Evolutionary conservation across 2,888 invertebrate genomes (phyloP).

Genomic region (Anoplius nigerrimus): DNA sequence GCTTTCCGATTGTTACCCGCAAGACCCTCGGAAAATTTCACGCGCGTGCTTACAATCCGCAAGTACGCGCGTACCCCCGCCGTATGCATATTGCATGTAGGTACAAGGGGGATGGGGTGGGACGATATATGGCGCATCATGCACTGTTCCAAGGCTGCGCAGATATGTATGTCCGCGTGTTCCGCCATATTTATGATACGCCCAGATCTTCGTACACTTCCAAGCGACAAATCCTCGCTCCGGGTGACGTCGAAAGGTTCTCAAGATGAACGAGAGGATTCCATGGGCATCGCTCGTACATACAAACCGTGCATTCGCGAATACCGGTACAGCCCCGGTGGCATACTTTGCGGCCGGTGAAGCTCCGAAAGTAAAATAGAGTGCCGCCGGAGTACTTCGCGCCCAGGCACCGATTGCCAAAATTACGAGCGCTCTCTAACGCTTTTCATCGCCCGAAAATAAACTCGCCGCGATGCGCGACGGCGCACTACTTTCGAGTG

Average conservation of each 20-base stretch:
- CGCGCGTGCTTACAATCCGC: no score
- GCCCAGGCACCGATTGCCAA: constrained; percentile 11
- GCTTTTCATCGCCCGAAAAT: no score
- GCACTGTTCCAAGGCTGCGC: no score
- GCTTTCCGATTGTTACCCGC: no score
- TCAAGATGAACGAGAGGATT: constrained; percentile 32
- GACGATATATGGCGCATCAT: no score
- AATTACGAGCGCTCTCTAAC: constrained; percentile 10
- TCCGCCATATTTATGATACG: neutral
- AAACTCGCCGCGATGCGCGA: no score
- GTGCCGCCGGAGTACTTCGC: constrained; percentile 3
- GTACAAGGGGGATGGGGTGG: no score
- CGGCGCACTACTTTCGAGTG: no score
- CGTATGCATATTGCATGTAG: no score
- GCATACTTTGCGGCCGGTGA: neutral
- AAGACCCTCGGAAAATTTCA: no score
- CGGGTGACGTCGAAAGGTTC: constrained; percentile 34
- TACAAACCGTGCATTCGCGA: constrained; percentile 17
- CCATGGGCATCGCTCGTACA: constrained; percentile 23
- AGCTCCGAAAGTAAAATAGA: neutral
- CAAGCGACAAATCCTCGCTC: constrained; percentile 31
- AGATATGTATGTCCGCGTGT: no score
- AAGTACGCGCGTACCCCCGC: no score
- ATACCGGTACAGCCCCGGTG: constrained; percentile 10
- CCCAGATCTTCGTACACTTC: constrained; percentile 15